Base-by-base conservation (phyloP, 2,113 vertebrate genomes). In the Pipa parva region DNA sequence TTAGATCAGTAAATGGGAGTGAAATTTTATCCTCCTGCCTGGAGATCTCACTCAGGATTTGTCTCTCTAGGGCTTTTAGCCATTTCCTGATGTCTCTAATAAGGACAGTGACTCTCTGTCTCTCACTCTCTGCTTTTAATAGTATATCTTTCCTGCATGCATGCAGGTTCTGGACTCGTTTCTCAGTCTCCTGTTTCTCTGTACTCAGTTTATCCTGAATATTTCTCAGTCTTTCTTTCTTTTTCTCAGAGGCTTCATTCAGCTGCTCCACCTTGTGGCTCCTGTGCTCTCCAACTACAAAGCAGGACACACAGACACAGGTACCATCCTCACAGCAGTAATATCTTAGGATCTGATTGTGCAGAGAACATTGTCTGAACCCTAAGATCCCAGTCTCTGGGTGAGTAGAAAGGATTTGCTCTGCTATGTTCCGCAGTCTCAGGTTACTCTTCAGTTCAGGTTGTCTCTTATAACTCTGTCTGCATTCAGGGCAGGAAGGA, bases 281-380 rank as follows among this genome's bases (percentile, higher is more conserved):
- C 2, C 79, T 80, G 76, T 92, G 89, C 0, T 73, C 79, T 17
- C 88, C 89, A 0, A 90, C 85, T 15, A 89, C 74, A 0, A 84
- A 86, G 36, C 89, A 91, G 52, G 89, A 82, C 0, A 84, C 91
- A 64, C 90, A 92, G 61, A 91, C 85, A 46, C 87, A 91, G 64
- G 76, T 45, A 1, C 18, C 54, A 21, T 89, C 90, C 50, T 86
- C 79, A 1, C 71, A 76, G 48, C 89, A 92, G 83, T 87, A 92
- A 79, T 91, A 88, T 0, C 84, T 82, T 78, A 88, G 90, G 26
- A n/a, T n/a, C n/a, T n/a, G n/a, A n/a, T n/a, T n/a, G n/a, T n/a
- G n/a, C n/a, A n/a, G n/a, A n/a, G n/a, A n/a, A n/a, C n/a, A n/a
- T n/a, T n/a, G n/a, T n/a, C n/a, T n/a, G n/a, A n/a, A n/a, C n/a